phyloP scores from a whole-genome alignment of 2,113 vertebrate species.

The Ailurus styani region DNA sequence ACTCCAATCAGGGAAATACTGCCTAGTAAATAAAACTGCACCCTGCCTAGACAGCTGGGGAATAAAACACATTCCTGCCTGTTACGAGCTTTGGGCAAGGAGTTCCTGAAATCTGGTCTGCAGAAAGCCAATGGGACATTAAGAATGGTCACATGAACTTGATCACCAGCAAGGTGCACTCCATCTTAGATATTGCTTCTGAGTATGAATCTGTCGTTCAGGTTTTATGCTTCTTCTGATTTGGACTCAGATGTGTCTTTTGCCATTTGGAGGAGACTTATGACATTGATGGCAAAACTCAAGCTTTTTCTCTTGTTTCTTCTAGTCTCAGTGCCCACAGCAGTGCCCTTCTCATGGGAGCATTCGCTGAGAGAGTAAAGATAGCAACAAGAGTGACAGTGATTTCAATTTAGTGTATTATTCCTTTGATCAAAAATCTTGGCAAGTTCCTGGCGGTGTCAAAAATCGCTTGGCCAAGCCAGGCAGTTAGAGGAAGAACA shows the following conservation, averaged over 20 bases:
- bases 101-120: not conserved
- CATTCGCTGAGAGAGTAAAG: not conserved
- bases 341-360: not conserved
- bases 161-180: not conserved
- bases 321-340: not conserved
- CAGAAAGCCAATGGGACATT: not conserved
- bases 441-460: not conserved
- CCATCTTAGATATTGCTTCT: not conserved
- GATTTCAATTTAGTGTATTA: not conserved
- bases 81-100: not conserved
- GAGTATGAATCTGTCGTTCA: not conserved
- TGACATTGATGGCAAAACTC: not conserved
- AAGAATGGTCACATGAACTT: not conserved
- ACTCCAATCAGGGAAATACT: not conserved
- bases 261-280: not conserved
- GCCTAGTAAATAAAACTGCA: not conserved
- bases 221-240: not conserved
- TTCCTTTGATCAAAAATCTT: conserved; percentile 26
- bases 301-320: conserved; percentile 7
- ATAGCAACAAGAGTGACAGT: not conserved
- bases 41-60: not conserved
- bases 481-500: conserved; percentile 16
- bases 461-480: not conserved
- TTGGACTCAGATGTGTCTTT: not conserved
- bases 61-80: not conserved